A percentile compares a stretch with the other conserved stretches of the same genome.
phyloP scores from a whole-genome alignment of 2,113 vertebrate genomes.

The Antigone vipio region DNA sequence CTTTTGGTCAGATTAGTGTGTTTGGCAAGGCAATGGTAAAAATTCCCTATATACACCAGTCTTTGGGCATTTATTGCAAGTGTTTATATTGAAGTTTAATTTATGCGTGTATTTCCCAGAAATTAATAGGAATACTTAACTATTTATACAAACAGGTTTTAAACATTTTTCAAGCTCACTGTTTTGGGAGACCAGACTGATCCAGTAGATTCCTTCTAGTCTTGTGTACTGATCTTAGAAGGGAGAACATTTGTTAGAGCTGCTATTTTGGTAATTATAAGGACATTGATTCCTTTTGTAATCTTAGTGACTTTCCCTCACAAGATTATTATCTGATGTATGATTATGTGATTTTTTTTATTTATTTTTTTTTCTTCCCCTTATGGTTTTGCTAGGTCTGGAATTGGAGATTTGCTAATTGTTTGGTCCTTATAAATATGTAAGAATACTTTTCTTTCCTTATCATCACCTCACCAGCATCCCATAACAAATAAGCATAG shows the following conservation, averaged over 20 bases:
- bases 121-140: background rate
- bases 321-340: background rate
- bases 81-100: background rate
- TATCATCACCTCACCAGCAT: background rate
- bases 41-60: background rate
- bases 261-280: background rate
- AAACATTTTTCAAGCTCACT: background rate
- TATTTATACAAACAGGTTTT: background rate
- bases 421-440: background rate
- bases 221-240: background rate
- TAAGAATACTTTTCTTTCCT: background rate
- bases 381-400: background rate
- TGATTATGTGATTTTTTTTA: background rate
- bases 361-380: too few species aligned
- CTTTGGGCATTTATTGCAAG: background rate
- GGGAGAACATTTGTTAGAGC: background rate
- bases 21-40: background rate
- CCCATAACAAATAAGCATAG: background rate
- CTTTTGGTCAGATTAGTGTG: background rate
- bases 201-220: background rate
- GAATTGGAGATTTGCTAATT: background rate
- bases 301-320: background rate
- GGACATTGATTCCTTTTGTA: background rate
- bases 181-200: background rate
- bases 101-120: background rate